Conservation (phyloP, 2,888 invertebrate genomes). For the Macaria liturata region DNA sequence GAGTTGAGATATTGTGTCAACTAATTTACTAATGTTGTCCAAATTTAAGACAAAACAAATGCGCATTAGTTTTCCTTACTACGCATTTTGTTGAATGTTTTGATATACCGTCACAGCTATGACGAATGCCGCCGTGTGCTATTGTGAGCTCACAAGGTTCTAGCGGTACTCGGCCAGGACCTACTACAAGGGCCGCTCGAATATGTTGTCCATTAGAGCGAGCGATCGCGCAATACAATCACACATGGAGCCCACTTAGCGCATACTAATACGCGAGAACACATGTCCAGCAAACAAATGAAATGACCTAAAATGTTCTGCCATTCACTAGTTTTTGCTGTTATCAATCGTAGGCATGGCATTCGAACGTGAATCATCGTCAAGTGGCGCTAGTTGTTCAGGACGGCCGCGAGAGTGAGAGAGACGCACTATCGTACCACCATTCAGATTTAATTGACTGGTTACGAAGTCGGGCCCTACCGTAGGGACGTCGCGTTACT, state of each 20-base stretch:
- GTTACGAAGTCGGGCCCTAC: conserved; percentile 78
- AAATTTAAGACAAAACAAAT: conserved; percentile 24
- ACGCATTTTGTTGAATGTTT: conserved; percentile 18
- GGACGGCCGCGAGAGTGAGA: conserved; percentile 67
- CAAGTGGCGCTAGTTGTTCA: conserved; percentile 77
- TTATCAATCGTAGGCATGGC: conserved; percentile 80
- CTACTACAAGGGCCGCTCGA: conserved; percentile 17
- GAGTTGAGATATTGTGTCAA: too few relatives aligned
- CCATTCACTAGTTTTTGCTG: conserved; percentile 76
- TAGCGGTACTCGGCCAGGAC: conserved; percentile 16
- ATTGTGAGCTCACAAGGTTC: background rate
- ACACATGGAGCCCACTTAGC: conserved; percentile 57
- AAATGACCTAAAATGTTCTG: conserved; percentile 68
- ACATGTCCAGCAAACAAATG: conserved; percentile 62
- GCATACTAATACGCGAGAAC: conserved; percentile 49
- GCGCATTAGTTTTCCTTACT: conserved; percentile 24
- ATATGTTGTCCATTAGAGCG: conserved; percentile 14
- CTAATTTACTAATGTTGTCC: background rate
- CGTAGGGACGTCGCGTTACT: conserved; percentile 75
- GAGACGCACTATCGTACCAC: conserved; percentile 72
- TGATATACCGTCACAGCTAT: conserved; percentile 10
- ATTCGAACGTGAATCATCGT: conserved; percentile 79
- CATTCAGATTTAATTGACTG: conserved; percentile 81
- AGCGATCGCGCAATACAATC: conserved; percentile 27
- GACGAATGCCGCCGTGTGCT: conserved; percentile 9